Evolutionary conservation across 2,888 invertebrate species (phyloP), one percentile per base, ranked within the genome.

Genomic region (Mactromeris polynyma): DNA sequence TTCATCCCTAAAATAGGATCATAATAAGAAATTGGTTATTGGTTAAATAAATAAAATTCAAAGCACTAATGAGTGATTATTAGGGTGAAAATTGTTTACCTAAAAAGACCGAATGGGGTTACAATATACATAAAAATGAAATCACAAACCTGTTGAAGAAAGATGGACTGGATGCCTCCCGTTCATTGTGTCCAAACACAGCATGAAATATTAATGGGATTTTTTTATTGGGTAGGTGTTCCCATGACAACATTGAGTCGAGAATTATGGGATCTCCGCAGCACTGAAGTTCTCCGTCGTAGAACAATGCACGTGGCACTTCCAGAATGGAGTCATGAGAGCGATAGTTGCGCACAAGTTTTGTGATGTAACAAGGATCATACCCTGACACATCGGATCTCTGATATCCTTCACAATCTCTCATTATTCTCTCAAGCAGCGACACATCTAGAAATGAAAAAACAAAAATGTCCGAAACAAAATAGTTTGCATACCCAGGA

Each of bases 291-390:
- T 98, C 98, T 0, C 97, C 97, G 92, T 98, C 97, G 96, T 99
- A 99, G 97, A 99, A 99, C 94, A 99, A 97, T 89, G 97, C 97
- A 96, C 98, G 99, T 14, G 98, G 98, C 19, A 98, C 96, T 40
- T 97, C 97, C 83, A 99, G 97, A 87, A 99, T 97, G 88, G 98
- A 98, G 14, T 98, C 98, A 91, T 99, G 97, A 80, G 98, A 98
- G 88, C 99, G 11, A 96, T 99, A 99, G 97, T 99, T 99, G 90
- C 98, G 97, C n/a, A 98, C 97, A 21, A 99, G 97, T 96, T 98
- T 98, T 0, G 99, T 99, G 0, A 99, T 94, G 94, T 94, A 88
- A 17, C 82, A 54, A 14, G 80, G 58, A 83, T 93, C 84, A 80
- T 93, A 93, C 11, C 38, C 81, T 14, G 73, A 64, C 7, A 7